phyloP scores from a whole-genome alignment of 2,113 vertebrate species.

The Mionectes macconnelli region DNA sequence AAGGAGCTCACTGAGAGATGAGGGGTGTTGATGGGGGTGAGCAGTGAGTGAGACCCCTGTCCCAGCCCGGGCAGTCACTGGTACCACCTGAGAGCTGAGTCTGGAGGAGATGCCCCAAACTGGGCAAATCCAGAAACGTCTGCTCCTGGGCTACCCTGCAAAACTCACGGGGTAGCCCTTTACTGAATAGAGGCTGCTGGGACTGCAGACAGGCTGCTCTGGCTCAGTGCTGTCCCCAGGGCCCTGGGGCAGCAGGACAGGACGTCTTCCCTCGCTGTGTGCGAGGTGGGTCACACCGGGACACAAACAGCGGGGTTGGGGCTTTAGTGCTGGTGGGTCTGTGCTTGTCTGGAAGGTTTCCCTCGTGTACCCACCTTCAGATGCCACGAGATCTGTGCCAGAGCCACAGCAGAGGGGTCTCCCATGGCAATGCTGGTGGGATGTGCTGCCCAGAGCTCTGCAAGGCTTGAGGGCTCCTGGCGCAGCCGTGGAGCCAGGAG shows the following conservation, averaged over 20 bases:
- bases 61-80: not conserved
- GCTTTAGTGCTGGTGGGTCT: not conserved
- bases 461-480: not conserved
- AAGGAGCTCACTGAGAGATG: not conserved
- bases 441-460: not conserved
- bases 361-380: not conserved
- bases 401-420: not conserved
- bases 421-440: not conserved
- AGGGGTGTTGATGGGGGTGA: not conserved
- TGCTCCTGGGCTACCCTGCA: not conserved
- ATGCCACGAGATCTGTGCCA: not conserved
- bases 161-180: not conserved
- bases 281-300: not conserved
- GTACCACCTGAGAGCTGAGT: not conserved
- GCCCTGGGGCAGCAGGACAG: not conserved
- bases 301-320: not conserved
- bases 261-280: not conserved
- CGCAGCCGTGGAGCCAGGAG: rapidly evolving
- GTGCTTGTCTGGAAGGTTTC: not conserved
- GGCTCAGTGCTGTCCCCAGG: not conserved
- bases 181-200: not conserved
- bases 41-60: not conserved
- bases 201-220: too few species aligned
- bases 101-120: not conserved
- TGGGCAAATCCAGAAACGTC: not conserved